Percentiles rank a stretch among this genome's conserved stretches.
These are phyloP conservation scores for Cheilosia vernalis DNA, from an alignment of 2,888 invertebrate species.

Conservation along the genomic window DNA sequence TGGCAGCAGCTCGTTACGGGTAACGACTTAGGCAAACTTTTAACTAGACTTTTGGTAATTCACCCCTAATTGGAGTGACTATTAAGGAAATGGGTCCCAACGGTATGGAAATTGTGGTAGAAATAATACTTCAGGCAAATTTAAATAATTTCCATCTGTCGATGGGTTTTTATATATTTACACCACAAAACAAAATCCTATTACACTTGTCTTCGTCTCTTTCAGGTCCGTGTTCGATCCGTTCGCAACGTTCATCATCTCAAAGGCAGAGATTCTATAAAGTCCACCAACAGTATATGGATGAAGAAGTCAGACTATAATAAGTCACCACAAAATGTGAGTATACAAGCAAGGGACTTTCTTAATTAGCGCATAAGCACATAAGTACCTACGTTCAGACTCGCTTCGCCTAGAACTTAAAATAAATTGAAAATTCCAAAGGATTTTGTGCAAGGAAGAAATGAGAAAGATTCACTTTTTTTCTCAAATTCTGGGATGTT, in stretches of 20 bases:
- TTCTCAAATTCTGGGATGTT: constrained; percentile 1
- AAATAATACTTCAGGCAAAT: background rate
- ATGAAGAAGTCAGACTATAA: constrained; percentile 78
- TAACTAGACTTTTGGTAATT: background rate
- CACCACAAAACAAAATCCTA: background rate
- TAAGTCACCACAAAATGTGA: constrained; percentile 77
- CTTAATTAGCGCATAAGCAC: too few relatives aligned
- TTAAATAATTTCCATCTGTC: background rate
- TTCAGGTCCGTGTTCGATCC: constrained; percentile 79
- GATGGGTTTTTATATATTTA: background rate
- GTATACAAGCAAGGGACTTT: constrained; percentile 3
- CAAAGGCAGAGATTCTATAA: constrained; percentile 77
- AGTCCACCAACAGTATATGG: constrained; percentile 77
- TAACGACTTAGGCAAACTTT: background rate
- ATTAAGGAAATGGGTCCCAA: too few relatives aligned
- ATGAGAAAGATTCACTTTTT: background rate
- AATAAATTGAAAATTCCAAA: constrained; percentile 30
- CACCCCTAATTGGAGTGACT: background rate
- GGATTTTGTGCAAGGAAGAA: background rate
- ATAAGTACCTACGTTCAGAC: background rate
- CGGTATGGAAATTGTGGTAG: too few relatives aligned
- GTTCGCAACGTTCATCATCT: constrained; percentile 78
- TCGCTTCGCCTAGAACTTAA: background rate
- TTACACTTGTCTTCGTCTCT: background rate
- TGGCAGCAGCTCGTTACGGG: too few relatives aligned